Conservation (phyloP, 64 coral and sea anemone species). For the Actinia equina region DNA sequence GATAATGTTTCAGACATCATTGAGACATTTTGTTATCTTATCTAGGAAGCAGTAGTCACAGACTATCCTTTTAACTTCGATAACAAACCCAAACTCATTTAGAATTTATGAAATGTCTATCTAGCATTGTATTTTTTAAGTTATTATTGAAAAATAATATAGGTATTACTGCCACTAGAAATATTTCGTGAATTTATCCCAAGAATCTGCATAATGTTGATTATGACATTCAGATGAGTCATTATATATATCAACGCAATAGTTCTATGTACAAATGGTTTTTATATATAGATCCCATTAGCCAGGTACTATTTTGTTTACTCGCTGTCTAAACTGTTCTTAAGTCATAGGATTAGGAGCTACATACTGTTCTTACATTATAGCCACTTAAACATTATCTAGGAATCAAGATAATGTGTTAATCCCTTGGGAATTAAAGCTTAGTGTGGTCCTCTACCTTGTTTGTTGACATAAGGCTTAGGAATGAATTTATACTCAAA, state of each 20-base stretch:
- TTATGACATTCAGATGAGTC: background rate
- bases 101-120: too few species aligned
- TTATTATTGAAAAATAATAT: too few species aligned
- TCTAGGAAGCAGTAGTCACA: too few species aligned
- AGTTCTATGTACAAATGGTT: background rate
- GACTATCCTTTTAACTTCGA: too few species aligned
- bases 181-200: background rate
- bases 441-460: background rate
- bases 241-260: background rate
- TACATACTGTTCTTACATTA: slow-evolving; percentile 12
- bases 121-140: too few species aligned
- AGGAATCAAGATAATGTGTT: slow-evolving; percentile 11
- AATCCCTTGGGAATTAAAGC: background rate
- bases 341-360: background rate
- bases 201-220: background rate
- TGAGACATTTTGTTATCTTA: background rate
- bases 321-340: background rate
- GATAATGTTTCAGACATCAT: background rate
- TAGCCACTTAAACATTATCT: slow-evolving; percentile 6
- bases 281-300: background rate
- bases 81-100: too few species aligned
- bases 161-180: too few species aligned
- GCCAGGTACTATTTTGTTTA: background rate
- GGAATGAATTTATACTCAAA: background rate
- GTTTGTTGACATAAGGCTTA: slow-evolving; percentile 2